Evolutionary conservation across 2,797 vertebrate genomes (phyloP).

Genomic region (Fundulus diaphanus): DNA sequence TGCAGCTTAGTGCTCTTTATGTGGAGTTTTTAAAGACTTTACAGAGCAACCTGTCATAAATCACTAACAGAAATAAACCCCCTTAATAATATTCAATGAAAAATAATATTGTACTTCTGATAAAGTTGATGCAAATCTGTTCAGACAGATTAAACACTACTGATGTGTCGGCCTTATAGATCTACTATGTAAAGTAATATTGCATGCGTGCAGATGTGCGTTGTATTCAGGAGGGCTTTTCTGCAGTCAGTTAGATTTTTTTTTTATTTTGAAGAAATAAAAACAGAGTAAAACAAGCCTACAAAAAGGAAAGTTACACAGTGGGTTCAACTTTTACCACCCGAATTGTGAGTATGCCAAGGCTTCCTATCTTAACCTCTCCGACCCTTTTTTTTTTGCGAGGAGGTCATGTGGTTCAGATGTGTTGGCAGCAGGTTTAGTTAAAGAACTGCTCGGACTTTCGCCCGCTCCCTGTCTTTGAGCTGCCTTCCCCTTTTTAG

Average conservation of each 20-base stretch:
- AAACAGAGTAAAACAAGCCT: neutral
- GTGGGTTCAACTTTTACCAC: conserved; percentile 11
- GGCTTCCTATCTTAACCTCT: conserved; percentile 38
- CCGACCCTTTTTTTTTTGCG: conserved; percentile 28
- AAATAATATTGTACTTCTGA: neutral
- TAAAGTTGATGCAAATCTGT: neutral
- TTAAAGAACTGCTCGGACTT: conserved; percentile 65
- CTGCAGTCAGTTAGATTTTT: neutral
- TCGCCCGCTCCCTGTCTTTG: conserved; percentile 56
- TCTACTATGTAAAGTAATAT: too few relatives aligned
- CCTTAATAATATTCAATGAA: neutral
- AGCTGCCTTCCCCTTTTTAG: conserved; percentile 67
- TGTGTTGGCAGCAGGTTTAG: conserved; percentile 65
- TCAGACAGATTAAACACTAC: neutral
- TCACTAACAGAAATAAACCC: neutral
- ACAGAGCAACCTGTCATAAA: neutral
- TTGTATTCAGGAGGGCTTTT: neutral
- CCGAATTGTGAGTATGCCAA: conserved; percentile 25
- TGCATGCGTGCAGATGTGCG: neutral
- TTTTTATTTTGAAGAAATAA: neutral
- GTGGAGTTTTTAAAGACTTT: too few relatives aligned
- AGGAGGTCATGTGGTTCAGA: conserved; percentile 59
- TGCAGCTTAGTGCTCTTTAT: too few relatives aligned
- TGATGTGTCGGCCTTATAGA: neutral
- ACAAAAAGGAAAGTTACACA: conserved; percentile 6